Conservation (phyloP, 2,113 vertebrate genomes). For the Myotis lucifugus region DNA sequence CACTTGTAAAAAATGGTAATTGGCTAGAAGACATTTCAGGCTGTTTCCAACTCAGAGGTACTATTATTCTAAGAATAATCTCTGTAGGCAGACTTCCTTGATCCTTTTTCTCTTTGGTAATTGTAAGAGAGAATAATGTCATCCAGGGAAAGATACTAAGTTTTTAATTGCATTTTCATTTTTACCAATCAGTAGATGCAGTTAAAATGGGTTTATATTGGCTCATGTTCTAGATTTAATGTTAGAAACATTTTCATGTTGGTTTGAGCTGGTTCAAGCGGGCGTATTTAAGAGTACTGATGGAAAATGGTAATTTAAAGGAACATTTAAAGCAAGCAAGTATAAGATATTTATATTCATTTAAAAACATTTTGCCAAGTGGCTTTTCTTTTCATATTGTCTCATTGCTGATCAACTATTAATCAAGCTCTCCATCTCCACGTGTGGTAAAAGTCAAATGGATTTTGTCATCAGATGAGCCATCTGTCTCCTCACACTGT, state of each 20-base stretch:
- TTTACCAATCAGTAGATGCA: background rate
- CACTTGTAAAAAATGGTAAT: background rate
- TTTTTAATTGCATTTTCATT: background rate
- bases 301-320: slow-evolving; percentile 33
- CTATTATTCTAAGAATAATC: slow-evolving; percentile 37
- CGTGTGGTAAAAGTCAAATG: slow-evolving; percentile 68
- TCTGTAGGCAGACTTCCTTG: background rate
- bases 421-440: slow-evolving; percentile 44
- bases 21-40: slow-evolving; percentile 9
- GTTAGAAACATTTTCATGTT: background rate
- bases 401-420: slow-evolving; percentile 64
- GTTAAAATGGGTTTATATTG: slow-evolving; percentile 27
- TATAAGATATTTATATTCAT: background rate
- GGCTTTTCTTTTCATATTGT: slow-evolving; percentile 48
- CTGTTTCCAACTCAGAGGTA: slow-evolving; percentile 18
- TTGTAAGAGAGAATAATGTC: slow-evolving; percentile 9
- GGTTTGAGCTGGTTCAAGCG: background rate
- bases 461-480: slow-evolving; percentile 64
- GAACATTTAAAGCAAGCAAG: slow-evolving; percentile 26
- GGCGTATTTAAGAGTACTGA: background rate
- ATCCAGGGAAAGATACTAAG: background rate
- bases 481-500: slow-evolving; percentile 68
- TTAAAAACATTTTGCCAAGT: slow-evolving; percentile 42
- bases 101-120: slow-evolving; percentile 31
- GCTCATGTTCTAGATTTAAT: background rate